Conservation (phyloP, 2,888 invertebrate genomes). For the Parapristionchus giblindavisi region DNA sequence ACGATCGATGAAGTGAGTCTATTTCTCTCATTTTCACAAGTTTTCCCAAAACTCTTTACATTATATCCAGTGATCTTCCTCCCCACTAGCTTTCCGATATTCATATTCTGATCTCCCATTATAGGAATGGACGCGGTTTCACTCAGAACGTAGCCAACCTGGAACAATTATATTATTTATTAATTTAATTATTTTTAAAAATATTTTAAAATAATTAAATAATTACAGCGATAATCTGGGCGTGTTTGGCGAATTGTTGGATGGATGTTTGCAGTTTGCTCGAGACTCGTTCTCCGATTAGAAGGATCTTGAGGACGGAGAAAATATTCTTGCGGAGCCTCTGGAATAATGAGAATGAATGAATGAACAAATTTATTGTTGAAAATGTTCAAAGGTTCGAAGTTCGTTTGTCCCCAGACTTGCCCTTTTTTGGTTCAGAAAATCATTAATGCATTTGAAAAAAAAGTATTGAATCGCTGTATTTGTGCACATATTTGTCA, state of each 20-base stretch:
- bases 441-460: too few relatives aligned
- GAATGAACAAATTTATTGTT: neutral
- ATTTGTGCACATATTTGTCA: too few relatives aligned
- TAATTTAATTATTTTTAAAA: neutral
- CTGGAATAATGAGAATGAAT: conserved; percentile 5
- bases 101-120: conserved; percentile 31
- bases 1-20: neutral
- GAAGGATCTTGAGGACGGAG: conserved; percentile 23
- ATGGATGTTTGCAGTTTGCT: neutral
- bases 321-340: neutral
- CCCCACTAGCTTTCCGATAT: conserved; percentile 21
- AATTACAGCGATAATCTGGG: conserved; percentile 24
- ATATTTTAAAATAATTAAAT: neutral
- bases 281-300: conserved; percentile 30
- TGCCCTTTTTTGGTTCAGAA: too few relatives aligned
- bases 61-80: conserved; percentile 25
- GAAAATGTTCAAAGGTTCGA: too few relatives aligned
- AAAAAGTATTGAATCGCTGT: too few relatives aligned
- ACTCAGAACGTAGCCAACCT: conserved; percentile 35
- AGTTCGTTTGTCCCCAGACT: too few relatives aligned
- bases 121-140: conserved; percentile 33
- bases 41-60: neutral
- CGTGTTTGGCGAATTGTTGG: neutral
- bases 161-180: neutral
- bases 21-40: neutral